Percentiles rank a stretch among this genome's conserved stretches.
phyloP scores from a whole-genome alignment of 2,113 vertebrate species.

The Pituophis catenifer region DNA sequence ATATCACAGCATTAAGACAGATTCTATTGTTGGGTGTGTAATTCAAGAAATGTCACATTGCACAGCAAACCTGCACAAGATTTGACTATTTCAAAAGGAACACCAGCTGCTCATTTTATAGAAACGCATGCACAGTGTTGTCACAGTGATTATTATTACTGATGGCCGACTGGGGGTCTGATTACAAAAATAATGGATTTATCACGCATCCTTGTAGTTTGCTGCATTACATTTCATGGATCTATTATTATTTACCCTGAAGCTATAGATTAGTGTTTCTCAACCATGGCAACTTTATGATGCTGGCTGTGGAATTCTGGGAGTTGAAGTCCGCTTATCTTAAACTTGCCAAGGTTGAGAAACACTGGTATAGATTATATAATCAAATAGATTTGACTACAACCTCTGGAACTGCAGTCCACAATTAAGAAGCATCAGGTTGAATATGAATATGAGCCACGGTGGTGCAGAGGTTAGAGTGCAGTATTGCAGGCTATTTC shows the following conservation, averaged over 20 bases:
- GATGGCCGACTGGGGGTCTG: not conserved
- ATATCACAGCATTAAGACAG: not conserved
- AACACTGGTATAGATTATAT: not conserved
- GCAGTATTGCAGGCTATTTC: too few species aligned
- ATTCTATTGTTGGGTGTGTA: not conserved
- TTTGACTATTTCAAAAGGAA: not conserved
- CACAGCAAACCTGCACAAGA: not conserved
- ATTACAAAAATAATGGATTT: not conserved
- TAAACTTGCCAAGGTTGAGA: not conserved
- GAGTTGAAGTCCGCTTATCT: not conserved
- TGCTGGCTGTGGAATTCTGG: not conserved
- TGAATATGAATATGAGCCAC: not conserved
- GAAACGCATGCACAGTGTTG: not conserved
- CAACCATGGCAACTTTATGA: not conserved
- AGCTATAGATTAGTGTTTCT: not conserved
- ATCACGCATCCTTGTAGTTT: not conserved
- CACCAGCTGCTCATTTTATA: not conserved
- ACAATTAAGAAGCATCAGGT: not conserved
- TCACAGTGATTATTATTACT: not conserved
- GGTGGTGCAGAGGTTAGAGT: too few species aligned
- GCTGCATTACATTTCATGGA: not conserved
- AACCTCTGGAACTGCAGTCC: not conserved
- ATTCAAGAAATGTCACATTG: not conserved
- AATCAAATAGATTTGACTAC: not conserved
- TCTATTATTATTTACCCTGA: not conserved